Conservation (phyloP, 2,888 invertebrate species). For the Meloe dianella region DNA sequence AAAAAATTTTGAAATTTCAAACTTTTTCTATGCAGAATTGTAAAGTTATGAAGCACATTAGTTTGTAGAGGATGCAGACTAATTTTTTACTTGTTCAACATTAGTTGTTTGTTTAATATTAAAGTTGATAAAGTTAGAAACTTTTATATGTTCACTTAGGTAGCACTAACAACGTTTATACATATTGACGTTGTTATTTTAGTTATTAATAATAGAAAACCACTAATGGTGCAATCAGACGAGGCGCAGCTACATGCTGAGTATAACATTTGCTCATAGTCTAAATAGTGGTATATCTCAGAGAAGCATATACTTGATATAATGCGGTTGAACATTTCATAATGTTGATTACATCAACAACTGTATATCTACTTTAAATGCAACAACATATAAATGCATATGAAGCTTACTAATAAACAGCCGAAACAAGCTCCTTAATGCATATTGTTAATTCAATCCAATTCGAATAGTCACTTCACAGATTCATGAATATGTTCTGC, state of each 20-base stretch:
- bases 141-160: background rate
- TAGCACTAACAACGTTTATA: background rate
- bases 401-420: constrained; percentile 1
- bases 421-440: background rate
- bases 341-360: background rate
- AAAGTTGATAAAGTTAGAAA: background rate
- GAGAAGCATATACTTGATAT: background rate
- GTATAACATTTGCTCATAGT: background rate
- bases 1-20: too few species aligned
- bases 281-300: background rate
- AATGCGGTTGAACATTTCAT: background rate
- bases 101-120: background rate
- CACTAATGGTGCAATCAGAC: background rate
- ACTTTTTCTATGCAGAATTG: too few species aligned
- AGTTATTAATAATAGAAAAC: constrained; percentile 2
- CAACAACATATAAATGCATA: background rate
- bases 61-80: background rate
- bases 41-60: too few species aligned
- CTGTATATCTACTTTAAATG: background rate
- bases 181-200: background rate
- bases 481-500: background rate
- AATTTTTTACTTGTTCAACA: background rate
- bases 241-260: background rate
- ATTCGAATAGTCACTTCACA: background rate
- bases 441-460: background rate